These are phyloP conservation scores for Sialia sialis DNA, from an alignment of 2,113 vertebrate genomes.

Conservation along the genomic window DNA sequence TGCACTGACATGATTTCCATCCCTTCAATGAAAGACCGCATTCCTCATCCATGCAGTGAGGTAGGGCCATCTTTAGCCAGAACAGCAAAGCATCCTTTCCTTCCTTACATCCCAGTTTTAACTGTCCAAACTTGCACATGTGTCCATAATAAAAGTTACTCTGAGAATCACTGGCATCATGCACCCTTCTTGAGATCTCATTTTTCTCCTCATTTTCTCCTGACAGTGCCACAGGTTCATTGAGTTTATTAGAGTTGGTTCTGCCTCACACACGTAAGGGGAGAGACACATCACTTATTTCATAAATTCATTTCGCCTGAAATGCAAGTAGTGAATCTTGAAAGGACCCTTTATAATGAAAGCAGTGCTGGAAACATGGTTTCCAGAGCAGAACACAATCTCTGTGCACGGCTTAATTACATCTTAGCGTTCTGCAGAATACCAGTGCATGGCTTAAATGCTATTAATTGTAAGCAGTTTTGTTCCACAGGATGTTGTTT, in stretches of 20 bases:
- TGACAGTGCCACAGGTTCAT: neutral
- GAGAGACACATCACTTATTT: neutral
- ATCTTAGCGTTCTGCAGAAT: constrained; percentile 60
- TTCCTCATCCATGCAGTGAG: neutral
- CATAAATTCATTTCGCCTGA: neutral
- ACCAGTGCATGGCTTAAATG: constrained; percentile 68
- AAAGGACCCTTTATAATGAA: neutral
- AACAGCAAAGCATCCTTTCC: neutral
- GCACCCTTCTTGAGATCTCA: neutral
- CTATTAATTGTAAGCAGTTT: constrained; percentile 77
- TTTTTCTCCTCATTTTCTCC: neutral
- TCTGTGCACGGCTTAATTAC: constrained; percentile 67
- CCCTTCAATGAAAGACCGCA: neutral
- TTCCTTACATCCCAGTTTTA: neutral
- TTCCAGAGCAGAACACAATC: constrained; percentile 57
- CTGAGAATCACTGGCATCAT: neutral
- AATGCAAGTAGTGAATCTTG: constrained; percentile 3
- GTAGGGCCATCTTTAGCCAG: neutral
- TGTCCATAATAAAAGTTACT: neutral
- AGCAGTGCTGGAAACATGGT: constrained; percentile 36
- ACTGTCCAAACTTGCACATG: neutral
- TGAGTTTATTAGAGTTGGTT: neutral
- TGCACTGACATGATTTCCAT: neutral
- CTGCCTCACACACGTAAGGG: neutral
- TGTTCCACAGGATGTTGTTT: constrained; percentile 76